Evolutionary conservation across 2,113 vertebrate genomes (phyloP).

Genomic region (Acrocephalus kingi): DNA sequence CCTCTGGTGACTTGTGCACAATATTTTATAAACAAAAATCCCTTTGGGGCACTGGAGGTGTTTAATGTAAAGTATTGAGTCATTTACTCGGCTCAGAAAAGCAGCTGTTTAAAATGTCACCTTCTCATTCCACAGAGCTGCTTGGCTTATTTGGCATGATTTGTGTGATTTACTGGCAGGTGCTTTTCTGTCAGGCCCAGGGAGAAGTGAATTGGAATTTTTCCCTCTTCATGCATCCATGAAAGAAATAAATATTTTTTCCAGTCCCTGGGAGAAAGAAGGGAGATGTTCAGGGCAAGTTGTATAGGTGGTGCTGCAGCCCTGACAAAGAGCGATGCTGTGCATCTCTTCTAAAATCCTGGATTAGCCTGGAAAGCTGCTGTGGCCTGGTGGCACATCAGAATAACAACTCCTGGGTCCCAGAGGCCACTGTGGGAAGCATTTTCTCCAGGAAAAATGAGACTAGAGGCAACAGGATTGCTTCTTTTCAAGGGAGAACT

Average conservation of each 20-base stretch:
- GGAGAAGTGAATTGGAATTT: neutral
- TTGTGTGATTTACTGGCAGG: neutral
- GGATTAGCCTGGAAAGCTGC: neutral
- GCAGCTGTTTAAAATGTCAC: neutral
- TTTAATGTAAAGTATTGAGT: neutral
- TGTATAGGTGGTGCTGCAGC: neutral
- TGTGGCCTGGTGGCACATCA: neutral
- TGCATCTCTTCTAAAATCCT: neutral
- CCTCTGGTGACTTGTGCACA: neutral
- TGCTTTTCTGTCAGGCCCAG: neutral
- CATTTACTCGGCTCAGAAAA: neutral
- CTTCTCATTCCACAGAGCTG: neutral
- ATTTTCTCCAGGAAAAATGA: neutral
- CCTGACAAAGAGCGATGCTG: neutral
- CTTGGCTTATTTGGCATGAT: neutral
- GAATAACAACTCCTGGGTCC: neutral
- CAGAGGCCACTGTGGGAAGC: neutral
- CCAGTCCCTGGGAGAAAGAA: neutral
- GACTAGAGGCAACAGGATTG: neutral
- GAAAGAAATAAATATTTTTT: neutral
- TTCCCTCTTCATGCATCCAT: neutral
- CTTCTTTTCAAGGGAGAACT: neutral
- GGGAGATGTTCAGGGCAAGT: neutral
- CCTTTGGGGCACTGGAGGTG: neutral
- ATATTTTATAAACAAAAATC: neutral